Evolutionary conservation across 1,140 invertebrate genomes (phyloP), one percentile per base, ranked within the genome.

Genomic region (Tyrophagus putrescentiae): DNA sequence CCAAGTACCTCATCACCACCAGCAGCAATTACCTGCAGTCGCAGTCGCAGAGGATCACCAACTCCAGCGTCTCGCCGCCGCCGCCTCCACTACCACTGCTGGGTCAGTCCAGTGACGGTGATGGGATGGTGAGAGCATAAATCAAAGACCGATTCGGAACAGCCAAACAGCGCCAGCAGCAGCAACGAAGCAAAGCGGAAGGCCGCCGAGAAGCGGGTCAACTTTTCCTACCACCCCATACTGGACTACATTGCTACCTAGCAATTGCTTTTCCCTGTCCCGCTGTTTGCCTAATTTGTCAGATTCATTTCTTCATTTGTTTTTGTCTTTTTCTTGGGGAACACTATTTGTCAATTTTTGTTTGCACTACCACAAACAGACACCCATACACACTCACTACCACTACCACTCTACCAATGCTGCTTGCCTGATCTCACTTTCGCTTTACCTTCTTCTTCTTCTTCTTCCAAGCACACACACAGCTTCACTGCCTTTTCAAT

Each of bases 181-280:
- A 41, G 44, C 18, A 41, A 41, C n/a, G 31, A 57, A 54, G 23
- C 21, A 6, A 33, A 54, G 6, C 7, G 25, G 7, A 9, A 57
- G 9, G 21, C 29, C 25, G 39, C 44, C 16, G 41, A 63, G 28
- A 50, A 56, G 7, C 63, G 63, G 39, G 64, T 67, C 4, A 67
- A 67, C 39, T 67, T 67, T 48, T 65, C 63, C 4, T 67, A 67
- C 42, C 66, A 67, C 59, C 66, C 66, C 4, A 67, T 67, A 33
- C 34, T 67, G 11, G 66, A 67, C 48, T 67, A 67, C 25, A 63
- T 67, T 36, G 36, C 21, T 31, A 31, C 29, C 18, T 57, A 50
- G 42, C n/a, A 42, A 21, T 5, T 1, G 41, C 18, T 42, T 21
- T 42, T 42, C 41, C 18, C 4, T 42, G 41, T 42, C 25, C 25